Evolutionary conservation across 2,888 invertebrate species (phyloP).

Genomic region (Xanthorhoe spadicearia): DNA sequence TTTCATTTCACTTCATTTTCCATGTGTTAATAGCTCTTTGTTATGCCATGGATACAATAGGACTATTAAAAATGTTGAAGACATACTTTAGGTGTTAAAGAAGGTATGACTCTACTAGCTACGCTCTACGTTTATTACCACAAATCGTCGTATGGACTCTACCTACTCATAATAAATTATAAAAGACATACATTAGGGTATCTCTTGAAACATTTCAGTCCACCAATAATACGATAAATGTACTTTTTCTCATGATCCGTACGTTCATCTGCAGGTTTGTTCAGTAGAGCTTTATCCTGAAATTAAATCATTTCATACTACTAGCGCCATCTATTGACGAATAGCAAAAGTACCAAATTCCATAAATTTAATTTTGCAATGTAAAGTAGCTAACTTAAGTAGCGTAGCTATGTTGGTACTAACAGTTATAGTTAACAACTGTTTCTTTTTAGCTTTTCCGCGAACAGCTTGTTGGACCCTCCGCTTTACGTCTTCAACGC

Average conservation of each 20-base stretch:
- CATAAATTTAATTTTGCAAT: no score
- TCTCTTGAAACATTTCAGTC: slow-evolving; percentile 85
- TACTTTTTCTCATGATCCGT: slow-evolving; percentile 86
- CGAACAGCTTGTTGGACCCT: slow-evolving; percentile 84
- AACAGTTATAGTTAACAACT: slow-evolving; percentile 78
- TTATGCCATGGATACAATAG: no score
- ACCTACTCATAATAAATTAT: no score
- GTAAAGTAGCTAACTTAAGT: no score
- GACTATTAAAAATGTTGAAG: no score
- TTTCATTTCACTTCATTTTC: no score
- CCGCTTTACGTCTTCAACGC: slow-evolving; percentile 80
- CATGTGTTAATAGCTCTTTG: no score
- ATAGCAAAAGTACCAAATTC: background rate
- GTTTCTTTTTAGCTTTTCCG: slow-evolving; percentile 76
- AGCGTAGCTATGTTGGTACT: slow-evolving; percentile 34
- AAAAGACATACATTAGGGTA: slow-evolving; percentile 82
- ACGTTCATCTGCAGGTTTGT: slow-evolving; percentile 81
- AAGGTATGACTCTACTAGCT: no score
- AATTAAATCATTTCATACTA: slow-evolving; percentile 18
- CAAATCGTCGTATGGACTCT: no score
- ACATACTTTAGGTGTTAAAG: no score
- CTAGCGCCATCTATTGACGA: slow-evolving; percentile 15
- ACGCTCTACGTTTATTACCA: background rate
- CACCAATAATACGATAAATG: slow-evolving; percentile 84
- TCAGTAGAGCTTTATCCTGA: slow-evolving; percentile 87